phyloP scores from a whole-genome alignment of 2,888 invertebrate genomes.

The Dimorphilus gyrociliatus region DNA sequence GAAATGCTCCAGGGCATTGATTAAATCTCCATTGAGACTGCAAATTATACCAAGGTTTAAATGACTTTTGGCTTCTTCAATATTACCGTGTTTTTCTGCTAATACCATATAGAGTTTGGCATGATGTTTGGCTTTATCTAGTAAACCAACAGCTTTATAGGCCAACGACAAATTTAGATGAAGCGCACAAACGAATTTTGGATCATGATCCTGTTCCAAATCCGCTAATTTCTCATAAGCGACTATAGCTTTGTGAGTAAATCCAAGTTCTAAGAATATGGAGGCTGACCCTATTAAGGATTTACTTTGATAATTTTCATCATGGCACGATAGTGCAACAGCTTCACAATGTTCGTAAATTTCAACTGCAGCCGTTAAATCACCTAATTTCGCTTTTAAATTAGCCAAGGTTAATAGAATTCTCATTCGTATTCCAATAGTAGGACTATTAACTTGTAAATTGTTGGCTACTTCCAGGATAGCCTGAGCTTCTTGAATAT shows the following conservation, averaged over 20 bases:
- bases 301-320: slow-evolving; percentile 29
- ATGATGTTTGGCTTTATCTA: slow-evolving; percentile 20
- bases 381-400: no score
- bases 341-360: no score
- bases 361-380: no score
- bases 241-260: slow-evolving; percentile 27
- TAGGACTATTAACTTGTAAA: not conserved
- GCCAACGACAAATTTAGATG: slow-evolving; percentile 31
- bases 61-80: slow-evolving; percentile 17
- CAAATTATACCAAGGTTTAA: slow-evolving; percentile 27
- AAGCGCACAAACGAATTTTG: slow-evolving; percentile 16
- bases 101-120: slow-evolving; percentile 15
- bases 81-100: slow-evolving; percentile 4
- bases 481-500: no score
- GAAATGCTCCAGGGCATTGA: slow-evolving; percentile 23
- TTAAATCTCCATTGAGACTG: slow-evolving; percentile 23
- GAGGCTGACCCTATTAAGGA: slow-evolving; percentile 30
- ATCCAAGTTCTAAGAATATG: slow-evolving; percentile 21
- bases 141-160: slow-evolving; percentile 28
- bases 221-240: slow-evolving; percentile 29
- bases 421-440: slow-evolving; percentile 23
- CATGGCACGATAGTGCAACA: slow-evolving; percentile 27
- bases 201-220: slow-evolving; percentile 19
- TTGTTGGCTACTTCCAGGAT: not conserved
- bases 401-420: slow-evolving; percentile 25